Conservation (phyloP, 2,113 vertebrate species). For the Heterocephalus glaber region DNA sequence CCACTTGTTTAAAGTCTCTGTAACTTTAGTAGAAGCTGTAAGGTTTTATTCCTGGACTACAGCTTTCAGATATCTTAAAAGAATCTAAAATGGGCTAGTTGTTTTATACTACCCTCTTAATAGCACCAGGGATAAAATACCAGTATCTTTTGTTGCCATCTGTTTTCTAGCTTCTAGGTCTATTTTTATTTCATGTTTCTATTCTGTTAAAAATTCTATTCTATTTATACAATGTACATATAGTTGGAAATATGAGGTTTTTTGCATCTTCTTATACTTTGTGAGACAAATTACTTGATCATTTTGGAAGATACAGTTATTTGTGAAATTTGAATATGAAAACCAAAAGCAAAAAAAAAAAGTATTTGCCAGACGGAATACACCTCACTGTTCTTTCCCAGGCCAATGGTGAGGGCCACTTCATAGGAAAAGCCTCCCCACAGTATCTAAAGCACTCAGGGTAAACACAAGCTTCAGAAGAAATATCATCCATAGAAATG, state of each 20-base stretch:
- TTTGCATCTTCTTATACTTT: conserved; percentile 31
- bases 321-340: conserved; percentile 62
- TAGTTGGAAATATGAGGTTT: conserved; percentile 52
- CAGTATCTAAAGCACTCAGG: neutral
- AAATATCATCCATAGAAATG: neutral
- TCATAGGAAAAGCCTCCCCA: neutral
- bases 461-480: neutral
- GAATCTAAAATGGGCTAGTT: neutral
- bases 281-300: conserved; percentile 58
- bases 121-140: conserved; percentile 61
- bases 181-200: conserved; percentile 73
- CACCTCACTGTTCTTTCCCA: neutral
- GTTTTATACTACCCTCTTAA: conserved; percentile 58
- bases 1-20: neutral
- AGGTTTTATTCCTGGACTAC: neutral
- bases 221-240: conserved; percentile 66
- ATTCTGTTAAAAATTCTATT: conserved; percentile 72
- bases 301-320: conserved; percentile 49
- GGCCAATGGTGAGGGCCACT: neutral
- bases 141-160: conserved; percentile 72
- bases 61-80: conserved; percentile 15
- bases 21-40: neutral
- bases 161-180: conserved; percentile 72
- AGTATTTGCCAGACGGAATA: neutral
- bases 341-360: conserved; percentile 9